These are phyloP conservation scores for Diachasma alloeum DNA, from an alignment of 1,140 invertebrate genomes.

Conservation along the genomic window DNA sequence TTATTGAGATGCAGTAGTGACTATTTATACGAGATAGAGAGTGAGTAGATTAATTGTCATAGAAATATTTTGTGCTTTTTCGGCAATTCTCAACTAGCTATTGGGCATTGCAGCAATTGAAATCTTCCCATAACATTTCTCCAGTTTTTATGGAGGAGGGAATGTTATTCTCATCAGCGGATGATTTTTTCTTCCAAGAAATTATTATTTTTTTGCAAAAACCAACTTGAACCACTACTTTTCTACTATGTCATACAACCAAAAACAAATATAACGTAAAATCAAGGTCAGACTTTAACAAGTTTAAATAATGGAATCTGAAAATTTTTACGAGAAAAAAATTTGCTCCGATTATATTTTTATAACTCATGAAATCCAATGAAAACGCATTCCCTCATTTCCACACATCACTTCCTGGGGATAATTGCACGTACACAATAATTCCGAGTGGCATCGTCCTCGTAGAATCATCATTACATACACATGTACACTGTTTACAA, in stretches of 20 bases:
- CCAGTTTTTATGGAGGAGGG: no score
- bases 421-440: background rate
- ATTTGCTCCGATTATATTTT: background rate
- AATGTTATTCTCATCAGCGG: no score
- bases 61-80: background rate
- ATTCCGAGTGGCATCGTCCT: background rate
- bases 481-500: background rate
- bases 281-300: no score
- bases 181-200: no score
- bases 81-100: no score
- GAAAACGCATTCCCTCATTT: background rate
- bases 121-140: background rate
- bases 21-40: background rate
- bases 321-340: background rate
- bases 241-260: no score
- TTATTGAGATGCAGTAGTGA: background rate
- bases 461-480: background rate
- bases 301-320: no score
- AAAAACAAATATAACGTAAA: no score
- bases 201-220: no score
- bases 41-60: background rate
- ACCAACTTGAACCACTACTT: no score
- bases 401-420: background rate
- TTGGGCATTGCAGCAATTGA: no score
- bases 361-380: no score